A percentile compares a stretch with the other conserved stretches of the same genome.
These are phyloP conservation scores for Rallus limicola DNA, from an alignment of 2,113 vertebrate species.

Conservation along the genomic window DNA sequence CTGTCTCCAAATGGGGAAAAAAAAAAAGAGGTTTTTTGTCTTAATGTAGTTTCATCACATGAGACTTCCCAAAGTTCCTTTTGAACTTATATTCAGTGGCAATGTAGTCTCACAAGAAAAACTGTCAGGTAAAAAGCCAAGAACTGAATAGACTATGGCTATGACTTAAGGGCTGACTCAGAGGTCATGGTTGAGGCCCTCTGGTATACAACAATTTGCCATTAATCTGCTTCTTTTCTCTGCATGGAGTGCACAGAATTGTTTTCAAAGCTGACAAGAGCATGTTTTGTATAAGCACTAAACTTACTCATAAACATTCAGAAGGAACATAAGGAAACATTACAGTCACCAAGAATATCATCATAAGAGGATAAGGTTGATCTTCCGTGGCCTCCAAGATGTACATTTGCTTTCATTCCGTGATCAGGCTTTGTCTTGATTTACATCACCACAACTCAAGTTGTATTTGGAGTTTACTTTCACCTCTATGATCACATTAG, in stretches of 20 bases:
- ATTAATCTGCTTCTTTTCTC: background rate
- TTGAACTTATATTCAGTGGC: background rate
- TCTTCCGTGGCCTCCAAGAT: background rate
- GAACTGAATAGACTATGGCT: background rate
- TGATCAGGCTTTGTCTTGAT: background rate
- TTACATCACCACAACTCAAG: background rate
- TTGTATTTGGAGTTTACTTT: background rate
- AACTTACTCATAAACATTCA: background rate
- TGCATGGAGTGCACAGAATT: background rate
- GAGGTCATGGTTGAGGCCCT: background rate
- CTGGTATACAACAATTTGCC: background rate
- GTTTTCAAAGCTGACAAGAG: background rate
- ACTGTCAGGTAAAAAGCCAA: background rate
- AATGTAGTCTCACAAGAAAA: background rate
- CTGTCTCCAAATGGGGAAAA: background rate
- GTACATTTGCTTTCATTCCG: background rate
- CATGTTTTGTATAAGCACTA: background rate
- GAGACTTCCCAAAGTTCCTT: background rate
- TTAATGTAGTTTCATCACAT: background rate
- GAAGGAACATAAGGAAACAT: background rate
- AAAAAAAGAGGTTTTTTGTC: background rate
- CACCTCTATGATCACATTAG: fast-evolving
- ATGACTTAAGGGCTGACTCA: background rate
- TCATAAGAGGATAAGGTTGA: background rate
- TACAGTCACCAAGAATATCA: background rate